Evolutionary conservation across 37 sponge, comb jelly and placozoan species (phyloP), one percentile per base, ranked within the genome.

Genomic region (Mnemiopsis leidyi): DNA sequence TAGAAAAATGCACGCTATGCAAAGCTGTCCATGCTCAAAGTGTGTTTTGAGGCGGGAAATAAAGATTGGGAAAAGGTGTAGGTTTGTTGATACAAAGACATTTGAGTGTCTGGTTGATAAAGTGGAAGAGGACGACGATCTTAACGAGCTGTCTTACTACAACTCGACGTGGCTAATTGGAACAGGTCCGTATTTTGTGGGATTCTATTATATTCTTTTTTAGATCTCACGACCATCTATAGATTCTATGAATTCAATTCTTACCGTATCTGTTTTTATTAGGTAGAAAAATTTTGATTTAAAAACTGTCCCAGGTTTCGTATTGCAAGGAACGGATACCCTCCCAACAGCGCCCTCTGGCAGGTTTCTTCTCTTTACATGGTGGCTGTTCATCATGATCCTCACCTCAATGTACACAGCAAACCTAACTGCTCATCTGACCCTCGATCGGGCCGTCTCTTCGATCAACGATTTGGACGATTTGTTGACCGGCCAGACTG

Each of bases 351-450:
- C 73, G 3, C 73, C 29, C 24, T 69, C 73, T 28, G 73, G 73
- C 9, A 5, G 73, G 23, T 69, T 69, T 25, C 73, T 69, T 21
- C 73, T 69, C 2, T 69, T 69, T 25, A 25, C 21, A 25, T 69
- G 73, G 73, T 69, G 73, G 73, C 73, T 69, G 23, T 69, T 69
- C 73, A 69, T 69, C 73, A 69, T 69, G 73, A 69, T 69, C 2
- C 24, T 69, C 28, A 69, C 73, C 29, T 28, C 73, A 21, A 69
- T 69, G 73, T 69, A 28, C 73, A 69, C 73, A 3, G 73, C 73
- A 21, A 69, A 69, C n/a, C 29, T 69, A 69, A 69, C 73, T 28
- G 73, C 73, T 25, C 73, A 69, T 69, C 73, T 69, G 28, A 69
- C 73, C 2, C 73, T 69, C 24, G 73, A 69, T 21, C 73, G 73